Conservation (phyloP, 2,113 vertebrate species). For the Nerophis ophidion region DNA sequence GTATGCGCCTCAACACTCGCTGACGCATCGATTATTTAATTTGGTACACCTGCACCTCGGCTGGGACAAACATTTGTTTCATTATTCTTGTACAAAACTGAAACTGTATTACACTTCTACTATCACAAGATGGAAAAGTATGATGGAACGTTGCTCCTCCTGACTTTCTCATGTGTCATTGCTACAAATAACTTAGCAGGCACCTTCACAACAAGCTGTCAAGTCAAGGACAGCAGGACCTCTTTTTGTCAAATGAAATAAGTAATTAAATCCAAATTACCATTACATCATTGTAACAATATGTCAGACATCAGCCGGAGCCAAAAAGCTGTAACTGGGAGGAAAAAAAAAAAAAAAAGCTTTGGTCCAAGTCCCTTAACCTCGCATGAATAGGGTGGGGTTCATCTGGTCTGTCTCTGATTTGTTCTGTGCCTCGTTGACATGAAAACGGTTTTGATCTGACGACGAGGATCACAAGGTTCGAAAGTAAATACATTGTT, state of each 20-base stretch:
- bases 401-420: too few relatives aligned
- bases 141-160: background rate
- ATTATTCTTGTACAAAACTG: too few relatives aligned
- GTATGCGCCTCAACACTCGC: slow-evolving; percentile 15
- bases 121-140: background rate
- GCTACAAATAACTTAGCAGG: background rate
- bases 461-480: too few relatives aligned
- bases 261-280: background rate
- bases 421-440: too few relatives aligned
- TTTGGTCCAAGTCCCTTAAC: background rate
- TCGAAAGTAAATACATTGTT: too few relatives aligned
- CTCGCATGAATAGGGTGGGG: background rate
- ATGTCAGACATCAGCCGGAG: background rate
- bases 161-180: too few relatives aligned
- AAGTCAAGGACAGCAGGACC: background rate
- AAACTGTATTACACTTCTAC: too few relatives aligned
- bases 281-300: slow-evolving; percentile 1
- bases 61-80: too few relatives aligned
- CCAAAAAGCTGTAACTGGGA: background rate
- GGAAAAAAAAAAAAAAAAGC: too few relatives aligned
- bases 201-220: slow-evolving; percentile 3
- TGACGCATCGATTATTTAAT: background rate
- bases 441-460: too few relatives aligned
- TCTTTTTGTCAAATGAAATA: background rate
- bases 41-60: too few relatives aligned